Base-by-base conservation (phyloP, 2,888 invertebrate species). In the Apamea monoglypha region DNA sequence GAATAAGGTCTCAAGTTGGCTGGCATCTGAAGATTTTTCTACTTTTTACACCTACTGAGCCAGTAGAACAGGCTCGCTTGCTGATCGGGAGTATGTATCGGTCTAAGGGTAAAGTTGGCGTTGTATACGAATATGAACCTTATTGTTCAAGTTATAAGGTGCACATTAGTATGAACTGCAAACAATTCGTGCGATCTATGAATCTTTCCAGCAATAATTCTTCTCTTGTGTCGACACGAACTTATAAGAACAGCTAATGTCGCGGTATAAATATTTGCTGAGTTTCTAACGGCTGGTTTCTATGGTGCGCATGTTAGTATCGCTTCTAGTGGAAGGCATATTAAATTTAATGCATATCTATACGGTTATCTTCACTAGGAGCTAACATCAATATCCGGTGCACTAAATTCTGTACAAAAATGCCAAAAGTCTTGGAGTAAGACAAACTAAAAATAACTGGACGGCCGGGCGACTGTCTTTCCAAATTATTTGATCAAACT, bases 1-100 rank as follows among this genome's bases (percentile, higher is more conserved):
- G 92, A 89, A 81, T 85, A 74, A 80, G 80, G 63, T 79, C n/a
- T 74, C 69, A 44, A 40, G 66, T 90, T 90, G 90, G 88, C 88
- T 85, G 80, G 75, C 74, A 71, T 85, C 84, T 86, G 84, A 83
- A 80, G 75, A 80, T 66, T 77, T 81, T 82, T 82, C 56, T 59
- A 82, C 76, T 32, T 56, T 80, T 69, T 63, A 32, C 36, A 72
- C 80, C 1, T 32, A 44, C 8, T 29, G 5, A 76, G 29, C 47
- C 29, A 32, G 10, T 61, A 76, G 1, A n/a, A 32, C 56, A 59
- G 36, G n/a, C 61, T 61, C 12, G 61, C 61, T 50, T 76, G 7
- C 29, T 29, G 61, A 50, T 47, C n/a, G 0, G 10, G 5, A 59
- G 44, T 59, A 18, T 44, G 32, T 47, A 16, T 59, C 14, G 14